Evolutionary conservation across 2,888 invertebrate species (phyloP).

Genomic region (Girardia tigrina): DNA sequence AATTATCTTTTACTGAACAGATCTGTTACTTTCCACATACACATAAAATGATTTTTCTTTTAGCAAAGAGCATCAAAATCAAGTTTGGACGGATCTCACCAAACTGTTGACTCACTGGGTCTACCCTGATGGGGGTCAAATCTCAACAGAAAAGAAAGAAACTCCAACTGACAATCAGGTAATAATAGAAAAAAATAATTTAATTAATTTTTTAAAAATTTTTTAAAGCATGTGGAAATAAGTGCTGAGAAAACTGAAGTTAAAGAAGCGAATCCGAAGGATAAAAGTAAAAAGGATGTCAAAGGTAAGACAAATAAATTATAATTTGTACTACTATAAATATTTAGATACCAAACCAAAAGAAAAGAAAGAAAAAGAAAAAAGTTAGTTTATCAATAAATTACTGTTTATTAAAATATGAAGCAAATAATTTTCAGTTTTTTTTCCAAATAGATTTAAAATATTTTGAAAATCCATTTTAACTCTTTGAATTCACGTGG

Average conservation of each 20-base stretch:
- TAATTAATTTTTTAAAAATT: not conserved
- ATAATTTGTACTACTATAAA: not conserved
- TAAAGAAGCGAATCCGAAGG: not conserved
- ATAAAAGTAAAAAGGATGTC: not conserved
- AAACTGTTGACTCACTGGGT: not conserved
- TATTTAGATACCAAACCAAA: not conserved
- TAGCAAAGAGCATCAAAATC: conserved; percentile 15
- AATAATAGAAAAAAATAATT: not conserved
- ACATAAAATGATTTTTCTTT: no score
- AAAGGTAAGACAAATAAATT: not conserved
- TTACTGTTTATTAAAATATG: not conserved
- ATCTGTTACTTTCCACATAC: no score
- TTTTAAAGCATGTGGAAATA: not conserved
- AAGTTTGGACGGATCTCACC: not conserved
- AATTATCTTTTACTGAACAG: no score
- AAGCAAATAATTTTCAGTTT: not conserved
- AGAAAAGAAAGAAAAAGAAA: not conserved
- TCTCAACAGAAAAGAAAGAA: not conserved
- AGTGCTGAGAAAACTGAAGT: not conserved
- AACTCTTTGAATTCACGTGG: not conserved
- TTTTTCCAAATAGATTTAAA: not conserved
- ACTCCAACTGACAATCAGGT: not conserved
- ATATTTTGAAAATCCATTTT: not conserved
- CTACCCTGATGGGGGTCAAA: not conserved
- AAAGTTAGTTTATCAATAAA: not conserved